Percentiles rank a stretch among this genome's conserved stretches.
phyloP scores from a whole-genome alignment of 2,888 invertebrate genomes.

The Pollenia amentaria region DNA sequence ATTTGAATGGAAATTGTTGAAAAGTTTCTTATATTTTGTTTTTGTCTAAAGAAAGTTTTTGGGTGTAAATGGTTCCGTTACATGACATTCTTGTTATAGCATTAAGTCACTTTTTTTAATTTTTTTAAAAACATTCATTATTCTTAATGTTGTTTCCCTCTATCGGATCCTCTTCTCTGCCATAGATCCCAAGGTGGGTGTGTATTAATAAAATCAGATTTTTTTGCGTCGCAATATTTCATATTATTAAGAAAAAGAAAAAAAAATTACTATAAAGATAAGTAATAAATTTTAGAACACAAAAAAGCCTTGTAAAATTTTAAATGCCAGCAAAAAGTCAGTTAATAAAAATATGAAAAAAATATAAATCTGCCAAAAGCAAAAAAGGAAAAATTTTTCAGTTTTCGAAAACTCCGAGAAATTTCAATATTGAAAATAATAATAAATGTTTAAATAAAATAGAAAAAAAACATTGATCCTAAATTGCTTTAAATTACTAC shows the following conservation, averaged over 20 bases:
- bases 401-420: background rate
- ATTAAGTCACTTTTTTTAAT: slow-evolving; percentile 1
- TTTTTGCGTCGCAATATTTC: background rate
- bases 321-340: too few species aligned
- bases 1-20: too few species aligned
- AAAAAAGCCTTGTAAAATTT: background rate
- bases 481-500: slow-evolving; percentile 60
- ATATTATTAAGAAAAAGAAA: slow-evolving; percentile 6
- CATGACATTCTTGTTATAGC: slow-evolving; percentile 7
- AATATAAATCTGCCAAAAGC: background rate
- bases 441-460: too few species aligned
- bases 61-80: slow-evolving; percentile 1
- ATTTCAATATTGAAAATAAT: background rate
- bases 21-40: too few species aligned
- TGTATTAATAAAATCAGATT: slow-evolving; percentile 17
- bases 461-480: background rate
- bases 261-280: background rate
- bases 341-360: background rate
- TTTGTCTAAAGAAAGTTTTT: background rate
- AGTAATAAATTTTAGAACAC: background rate
- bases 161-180: too few species aligned
- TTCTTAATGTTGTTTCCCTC: background rate
- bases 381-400: background rate
- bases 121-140: slow-evolving; percentile 25
- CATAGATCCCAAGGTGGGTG: background rate